Evolutionary conservation across 2,888 invertebrate genomes (phyloP), one percentile per base, ranked within the genome.

Genomic region (Hecatera dysodea): DNA sequence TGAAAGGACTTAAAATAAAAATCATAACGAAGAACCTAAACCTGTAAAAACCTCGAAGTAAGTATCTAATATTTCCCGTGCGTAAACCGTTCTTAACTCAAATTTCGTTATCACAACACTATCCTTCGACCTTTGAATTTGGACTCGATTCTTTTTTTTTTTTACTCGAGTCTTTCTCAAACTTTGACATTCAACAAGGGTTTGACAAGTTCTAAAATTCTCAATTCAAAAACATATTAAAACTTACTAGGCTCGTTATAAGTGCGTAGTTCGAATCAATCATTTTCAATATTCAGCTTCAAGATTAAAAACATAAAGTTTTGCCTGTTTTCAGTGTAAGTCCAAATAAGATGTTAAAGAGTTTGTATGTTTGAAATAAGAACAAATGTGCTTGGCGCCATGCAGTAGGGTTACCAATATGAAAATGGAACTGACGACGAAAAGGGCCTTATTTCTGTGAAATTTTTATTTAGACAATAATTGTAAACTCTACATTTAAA

Each of bases 301-400:
- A 66, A 12, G 5, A 29, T 12, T 2, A 0, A 24, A 55, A 29
- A 11, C 24, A n/a, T 48, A 39, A 27, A 36, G 6, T 55, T 79
- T 24, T 17, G 17, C 42, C 6, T 55, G 15, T 63, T 29, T 50
- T 19, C 12, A 29, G 33, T 1, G 11, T 48, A 29, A 15, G 44
- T 15, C 15, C n/a, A 9, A 42, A n/a, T 42, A 57, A 53, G 33
- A 68, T 79, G 59, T 65, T 66, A 68, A 56, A 57, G 76, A 71
- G 75, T 85, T 80, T 78, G 67, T 44, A 22, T 27, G 33, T 57
- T 75, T 15, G 64, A 80, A 83, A 87, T 78, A 84, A 82, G 77
- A 84, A 76, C 78, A 81, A 84, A 61, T 48, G 36, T 59, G 42
- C 59, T 56, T 78, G 85, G 85, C 85, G 83, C 83, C 86, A 72